Conservation (phyloP, 2,888 invertebrate species). For the Amiota minor region DNA sequence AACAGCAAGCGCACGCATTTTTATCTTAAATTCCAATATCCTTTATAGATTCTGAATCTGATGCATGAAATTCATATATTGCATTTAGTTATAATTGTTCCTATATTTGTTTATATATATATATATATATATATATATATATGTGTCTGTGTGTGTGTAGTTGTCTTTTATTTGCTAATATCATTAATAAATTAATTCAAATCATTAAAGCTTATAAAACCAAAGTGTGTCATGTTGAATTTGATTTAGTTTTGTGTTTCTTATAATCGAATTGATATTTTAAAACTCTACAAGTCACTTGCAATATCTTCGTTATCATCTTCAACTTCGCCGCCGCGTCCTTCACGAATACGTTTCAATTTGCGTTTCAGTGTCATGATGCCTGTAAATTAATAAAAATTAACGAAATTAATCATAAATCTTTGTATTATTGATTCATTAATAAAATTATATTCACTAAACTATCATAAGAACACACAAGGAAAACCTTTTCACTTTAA, state of each 20-base stretch:
- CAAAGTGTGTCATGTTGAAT: neutral
- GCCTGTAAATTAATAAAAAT: constrained; percentile 52
- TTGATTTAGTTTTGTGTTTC: constrained; percentile 39
- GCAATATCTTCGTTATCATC: constrained; percentile 63
- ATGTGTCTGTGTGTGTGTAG: constrained; percentile 36
- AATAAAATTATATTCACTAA: too few relatives aligned
- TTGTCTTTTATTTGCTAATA: neutral
- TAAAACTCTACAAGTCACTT: constrained; percentile 39
- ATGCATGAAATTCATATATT: neutral
- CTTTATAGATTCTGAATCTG: too few relatives aligned
- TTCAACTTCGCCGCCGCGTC: constrained; percentile 67
- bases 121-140: constrained; percentile 25
- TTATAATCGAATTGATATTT: neutral
- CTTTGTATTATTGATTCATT: too few relatives aligned
- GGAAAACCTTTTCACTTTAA: too few relatives aligned
- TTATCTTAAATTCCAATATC: too few relatives aligned
- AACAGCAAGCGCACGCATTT: too few relatives aligned
- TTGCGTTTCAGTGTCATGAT: constrained; percentile 73
- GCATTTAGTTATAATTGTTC: neutral
- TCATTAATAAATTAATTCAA: neutral
- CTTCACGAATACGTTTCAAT: constrained; percentile 73
- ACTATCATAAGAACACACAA: too few relatives aligned
- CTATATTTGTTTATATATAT: neutral
- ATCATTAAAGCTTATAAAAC: neutral
- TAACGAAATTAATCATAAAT: neutral